Percentiles rank a stretch among this genome's conserved stretches.
Evolutionary conservation across 1,140 invertebrate genomes (phyloP).

Genomic region (Pygmarrhopalites habei): DNA sequence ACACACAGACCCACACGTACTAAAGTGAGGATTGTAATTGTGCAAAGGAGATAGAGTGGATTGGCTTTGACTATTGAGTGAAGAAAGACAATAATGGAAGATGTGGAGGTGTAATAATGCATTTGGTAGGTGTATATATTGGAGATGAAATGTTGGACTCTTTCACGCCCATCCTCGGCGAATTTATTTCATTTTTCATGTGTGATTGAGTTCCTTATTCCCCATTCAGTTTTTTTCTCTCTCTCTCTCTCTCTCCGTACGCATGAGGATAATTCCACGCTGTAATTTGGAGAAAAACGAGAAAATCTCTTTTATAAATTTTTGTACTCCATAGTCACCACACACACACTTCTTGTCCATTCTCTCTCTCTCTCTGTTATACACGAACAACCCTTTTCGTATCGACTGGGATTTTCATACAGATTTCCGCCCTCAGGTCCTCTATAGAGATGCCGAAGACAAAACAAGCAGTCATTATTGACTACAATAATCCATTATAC

Average conservation of each 20-base stretch:
- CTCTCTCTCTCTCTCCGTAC: not conserved
- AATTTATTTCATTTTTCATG: slow-evolving; percentile 32
- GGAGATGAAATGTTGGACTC: slow-evolving; percentile 21
- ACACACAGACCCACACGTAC: too few relatives aligned
- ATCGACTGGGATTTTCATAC: too few relatives aligned
- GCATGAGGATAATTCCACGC: slow-evolving; percentile 21
- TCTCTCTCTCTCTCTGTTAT: too few relatives aligned
- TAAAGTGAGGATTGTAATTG: too few relatives aligned
- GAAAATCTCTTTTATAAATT: not conserved
- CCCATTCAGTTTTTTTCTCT: slow-evolving; percentile 4
- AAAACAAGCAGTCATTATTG: too few relatives aligned
- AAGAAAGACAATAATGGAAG: too few relatives aligned
- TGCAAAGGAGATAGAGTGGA: too few relatives aligned
- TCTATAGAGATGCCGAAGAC: too few relatives aligned
- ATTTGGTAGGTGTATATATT: slow-evolving; percentile 18
- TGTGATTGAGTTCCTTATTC: slow-evolving; percentile 21
- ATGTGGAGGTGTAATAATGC: slow-evolving; percentile 18
- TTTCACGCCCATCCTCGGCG: slow-evolving; percentile 25
- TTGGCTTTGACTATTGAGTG: too few relatives aligned
- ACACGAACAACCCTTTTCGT: too few relatives aligned
- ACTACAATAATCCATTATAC: too few relatives aligned
- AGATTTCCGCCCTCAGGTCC: too few relatives aligned
- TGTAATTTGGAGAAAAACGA: slow-evolving; percentile 14
- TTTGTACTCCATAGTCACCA: slow-evolving; percentile 5
- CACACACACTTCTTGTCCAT: slow-evolving; percentile 5